Percentiles rank a stretch among this genome's conserved stretches.
Conservation (phyloP, 2,888 invertebrate genomes). For the Melanargia galathea region DNA sequence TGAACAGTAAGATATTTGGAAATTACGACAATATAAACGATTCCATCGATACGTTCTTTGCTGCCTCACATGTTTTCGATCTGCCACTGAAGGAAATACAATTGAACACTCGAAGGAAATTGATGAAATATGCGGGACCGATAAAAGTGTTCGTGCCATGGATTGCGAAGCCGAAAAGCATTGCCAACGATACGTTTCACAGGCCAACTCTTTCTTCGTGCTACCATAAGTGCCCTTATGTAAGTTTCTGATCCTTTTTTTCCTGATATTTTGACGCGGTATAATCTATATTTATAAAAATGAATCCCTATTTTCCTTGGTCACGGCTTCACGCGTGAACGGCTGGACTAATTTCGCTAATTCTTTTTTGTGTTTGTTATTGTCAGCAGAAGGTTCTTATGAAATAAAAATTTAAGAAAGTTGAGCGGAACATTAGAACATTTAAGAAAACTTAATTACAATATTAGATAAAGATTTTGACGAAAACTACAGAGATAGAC, state of each 20-base stretch:
- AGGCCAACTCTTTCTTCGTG: conserved; percentile 60
- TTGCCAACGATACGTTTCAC: conserved; percentile 53
- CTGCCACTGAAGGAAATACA: conserved; percentile 56
- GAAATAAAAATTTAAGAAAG: too few species aligned
- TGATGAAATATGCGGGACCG: conserved; percentile 56
- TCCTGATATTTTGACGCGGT: too few species aligned
- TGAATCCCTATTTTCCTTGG: too few species aligned
- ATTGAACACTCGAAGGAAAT: conserved; percentile 51
- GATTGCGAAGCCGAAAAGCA: conserved; percentile 54
- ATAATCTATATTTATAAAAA: too few species aligned
- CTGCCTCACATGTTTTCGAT: conserved; percentile 61
- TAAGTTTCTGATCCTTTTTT: conserved; percentile 46
- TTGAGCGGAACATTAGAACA: too few species aligned
- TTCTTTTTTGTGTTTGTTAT: too few species aligned
- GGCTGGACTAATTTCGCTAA: too few species aligned
- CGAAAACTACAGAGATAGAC: too few species aligned
- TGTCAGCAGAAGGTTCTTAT: too few species aligned
- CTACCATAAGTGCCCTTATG: conserved; percentile 67
- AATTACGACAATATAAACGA: conserved; percentile 52
- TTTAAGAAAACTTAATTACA: too few species aligned
- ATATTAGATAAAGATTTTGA: too few species aligned
- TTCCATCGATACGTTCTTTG: conserved; percentile 64
- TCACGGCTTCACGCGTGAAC: too few species aligned
- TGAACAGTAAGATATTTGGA: conserved; percentile 54
- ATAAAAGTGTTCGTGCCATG: conserved; percentile 59